Evolutionary conservation across 2,797 vertebrate genomes (phyloP).

Genomic region (Paratrypauchen microcephalus): DNA sequence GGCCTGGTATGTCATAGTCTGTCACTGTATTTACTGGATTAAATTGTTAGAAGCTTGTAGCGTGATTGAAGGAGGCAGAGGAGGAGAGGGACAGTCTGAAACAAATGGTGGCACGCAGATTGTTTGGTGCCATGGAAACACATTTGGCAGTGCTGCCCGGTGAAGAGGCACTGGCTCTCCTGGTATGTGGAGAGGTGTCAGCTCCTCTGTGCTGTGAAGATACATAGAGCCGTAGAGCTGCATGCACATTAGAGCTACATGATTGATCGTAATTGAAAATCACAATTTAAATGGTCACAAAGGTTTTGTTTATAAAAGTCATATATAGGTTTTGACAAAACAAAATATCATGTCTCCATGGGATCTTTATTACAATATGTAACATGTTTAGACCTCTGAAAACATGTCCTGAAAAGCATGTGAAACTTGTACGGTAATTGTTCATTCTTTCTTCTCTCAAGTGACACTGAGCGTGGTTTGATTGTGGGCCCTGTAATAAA

Average conservation of each 20-base stretch:
- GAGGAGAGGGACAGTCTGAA: constrained; percentile 23
- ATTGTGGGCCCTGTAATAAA: too few relatives aligned
- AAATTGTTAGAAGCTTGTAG: neutral
- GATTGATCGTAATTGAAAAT: too few relatives aligned
- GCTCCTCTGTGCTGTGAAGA: constrained; percentile 52
- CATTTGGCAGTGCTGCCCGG: constrained; percentile 51
- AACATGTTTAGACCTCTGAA: too few relatives aligned
- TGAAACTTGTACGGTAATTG: too few relatives aligned
- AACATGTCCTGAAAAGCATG: too few relatives aligned
- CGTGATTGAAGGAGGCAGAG: constrained; percentile 18
- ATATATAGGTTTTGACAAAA: neutral
- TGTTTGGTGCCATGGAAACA: constrained; percentile 68
- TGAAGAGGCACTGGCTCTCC: constrained; percentile 45
- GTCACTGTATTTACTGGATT: neutral
- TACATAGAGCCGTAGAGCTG: constrained; percentile 8
- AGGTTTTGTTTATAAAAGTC: too few relatives aligned
- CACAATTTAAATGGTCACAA: too few relatives aligned
- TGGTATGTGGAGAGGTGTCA: constrained; percentile 58
- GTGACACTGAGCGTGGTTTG: too few relatives aligned
- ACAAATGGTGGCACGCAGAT: constrained; percentile 45
- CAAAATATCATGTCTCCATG: too few relatives aligned
- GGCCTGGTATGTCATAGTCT: neutral
- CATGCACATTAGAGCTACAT: constrained; percentile 2
- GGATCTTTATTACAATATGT: too few relatives aligned
- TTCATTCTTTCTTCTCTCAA: too few relatives aligned